These are phyloP conservation scores for Aspidoscelis tigris DNA, from an alignment of 2,113 vertebrate species.

Conservation along the genomic window DNA sequence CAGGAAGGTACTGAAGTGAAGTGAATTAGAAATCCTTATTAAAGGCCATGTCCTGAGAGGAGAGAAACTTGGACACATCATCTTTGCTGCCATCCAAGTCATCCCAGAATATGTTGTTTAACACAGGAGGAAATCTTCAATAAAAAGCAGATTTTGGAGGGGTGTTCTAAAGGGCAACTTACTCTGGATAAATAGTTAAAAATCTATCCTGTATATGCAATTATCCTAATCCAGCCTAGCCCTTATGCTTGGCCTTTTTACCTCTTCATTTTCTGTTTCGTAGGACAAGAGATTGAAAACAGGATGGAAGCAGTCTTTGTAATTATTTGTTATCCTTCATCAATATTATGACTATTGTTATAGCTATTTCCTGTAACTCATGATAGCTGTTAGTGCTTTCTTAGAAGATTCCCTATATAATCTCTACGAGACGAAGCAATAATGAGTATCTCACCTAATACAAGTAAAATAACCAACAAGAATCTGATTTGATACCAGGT, in stretches of 20 bases:
- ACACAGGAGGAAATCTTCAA: neutral
- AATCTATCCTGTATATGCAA: neutral
- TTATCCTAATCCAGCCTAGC: neutral
- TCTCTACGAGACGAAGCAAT: neutral
- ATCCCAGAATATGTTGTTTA: neutral
- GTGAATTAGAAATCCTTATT: too few species aligned
- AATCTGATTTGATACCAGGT: neutral
- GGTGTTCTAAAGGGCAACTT: neutral
- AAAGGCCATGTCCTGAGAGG: neutral
- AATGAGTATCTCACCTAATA: neutral
- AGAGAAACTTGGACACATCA: neutral
- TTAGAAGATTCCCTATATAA: neutral
- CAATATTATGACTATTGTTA: constrained; percentile 2
- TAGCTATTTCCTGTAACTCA: constrained; percentile 6
- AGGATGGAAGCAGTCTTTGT: neutral
- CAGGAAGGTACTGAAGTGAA: too few species aligned
- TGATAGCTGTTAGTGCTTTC: neutral
- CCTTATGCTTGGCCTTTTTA: neutral
- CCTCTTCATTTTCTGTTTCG: neutral
- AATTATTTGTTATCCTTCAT: constrained; percentile 5
- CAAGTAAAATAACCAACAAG: neutral
- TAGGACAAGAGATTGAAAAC: neutral
- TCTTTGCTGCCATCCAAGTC: neutral
- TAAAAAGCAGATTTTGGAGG: neutral
- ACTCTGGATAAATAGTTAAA: neutral